Percentiles rank a stretch among this genome's conserved stretches.
Conservation (phyloP, 2,113 vertebrate genomes). For the Ochotona princeps region DNA sequence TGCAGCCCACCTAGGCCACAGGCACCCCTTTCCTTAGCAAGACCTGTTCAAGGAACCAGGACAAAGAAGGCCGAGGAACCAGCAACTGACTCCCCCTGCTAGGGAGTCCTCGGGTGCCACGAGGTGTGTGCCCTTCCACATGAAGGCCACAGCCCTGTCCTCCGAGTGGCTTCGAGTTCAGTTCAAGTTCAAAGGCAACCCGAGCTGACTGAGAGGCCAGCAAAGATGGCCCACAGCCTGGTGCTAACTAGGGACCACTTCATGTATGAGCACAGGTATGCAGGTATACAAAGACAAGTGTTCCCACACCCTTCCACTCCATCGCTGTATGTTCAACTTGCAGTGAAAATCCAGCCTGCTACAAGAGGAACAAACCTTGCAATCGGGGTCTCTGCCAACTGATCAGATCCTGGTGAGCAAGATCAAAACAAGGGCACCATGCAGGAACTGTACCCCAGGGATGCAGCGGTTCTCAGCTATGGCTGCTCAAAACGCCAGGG, state of each 20-base stretch:
- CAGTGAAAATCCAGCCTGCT: slow-evolving; percentile 42
- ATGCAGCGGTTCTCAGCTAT: not conserved
- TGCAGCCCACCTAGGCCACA: not conserved
- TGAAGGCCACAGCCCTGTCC: not conserved
- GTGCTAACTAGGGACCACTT: not conserved
- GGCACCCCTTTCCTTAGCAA: not conserved
- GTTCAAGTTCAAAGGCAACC: slow-evolving; percentile 8
- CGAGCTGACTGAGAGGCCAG: not conserved
- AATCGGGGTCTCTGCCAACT: not conserved
- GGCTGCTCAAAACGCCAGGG: no score
- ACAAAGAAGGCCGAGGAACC: not conserved
- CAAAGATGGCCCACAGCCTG: not conserved
- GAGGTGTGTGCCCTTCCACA: not conserved
- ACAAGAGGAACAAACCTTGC: not conserved
- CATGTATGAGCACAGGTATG: slow-evolving; percentile 10
- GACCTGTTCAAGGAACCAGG: not conserved
- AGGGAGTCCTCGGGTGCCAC: not conserved
- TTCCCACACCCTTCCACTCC: not conserved
- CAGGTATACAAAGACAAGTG: no score
- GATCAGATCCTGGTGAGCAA: slow-evolving; percentile 5
- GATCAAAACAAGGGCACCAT: not conserved
- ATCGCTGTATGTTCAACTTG: not conserved
- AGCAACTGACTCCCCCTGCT: not conserved
- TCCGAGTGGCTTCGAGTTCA: no score
- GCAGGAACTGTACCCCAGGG: not conserved